Conservation (phyloP, 2,113 vertebrate species). For the Hippoglossus stenolepis region DNA sequence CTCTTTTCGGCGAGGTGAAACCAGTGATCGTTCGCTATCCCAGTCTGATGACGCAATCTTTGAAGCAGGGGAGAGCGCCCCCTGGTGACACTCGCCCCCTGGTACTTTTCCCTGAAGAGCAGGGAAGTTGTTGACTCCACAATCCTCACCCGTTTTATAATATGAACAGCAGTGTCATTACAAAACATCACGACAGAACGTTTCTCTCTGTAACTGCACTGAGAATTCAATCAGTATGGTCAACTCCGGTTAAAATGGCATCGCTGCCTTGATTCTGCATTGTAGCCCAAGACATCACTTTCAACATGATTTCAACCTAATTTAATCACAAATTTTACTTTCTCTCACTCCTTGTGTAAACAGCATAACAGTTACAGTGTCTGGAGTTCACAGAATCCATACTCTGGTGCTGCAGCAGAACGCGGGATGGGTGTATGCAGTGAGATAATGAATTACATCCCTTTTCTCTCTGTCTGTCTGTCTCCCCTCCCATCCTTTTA, state of each 20-base stretch:
- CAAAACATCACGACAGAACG: constrained; percentile 8
- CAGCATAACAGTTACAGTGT: neutral
- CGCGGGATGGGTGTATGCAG: neutral
- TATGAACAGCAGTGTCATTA: constrained; percentile 12
- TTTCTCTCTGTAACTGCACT: constrained; percentile 15
- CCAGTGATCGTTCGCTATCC: constrained; percentile 17
- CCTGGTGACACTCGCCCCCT: constrained; percentile 6
- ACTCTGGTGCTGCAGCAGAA: constrained; percentile 31
- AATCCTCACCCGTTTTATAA: constrained; percentile 20
- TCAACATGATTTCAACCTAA: constrained; percentile 25
- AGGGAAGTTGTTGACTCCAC: constrained; percentile 25
- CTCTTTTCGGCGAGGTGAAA: constrained; percentile 36
- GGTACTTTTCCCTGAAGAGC: constrained; percentile 17
- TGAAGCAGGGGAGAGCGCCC: neutral
- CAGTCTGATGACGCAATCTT: constrained; percentile 8
- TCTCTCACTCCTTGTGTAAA: neutral
- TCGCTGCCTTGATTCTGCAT: constrained; percentile 45
- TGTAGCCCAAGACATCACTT: constrained; percentile 26
- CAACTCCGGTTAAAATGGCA: constrained; percentile 30
- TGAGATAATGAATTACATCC: no score
- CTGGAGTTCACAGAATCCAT: neutral
- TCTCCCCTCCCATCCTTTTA: neutral
- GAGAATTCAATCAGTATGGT: constrained; percentile 15
- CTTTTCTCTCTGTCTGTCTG: neutral
- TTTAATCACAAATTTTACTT: constrained; percentile 7